Conservation (phyloP, 2,113 vertebrate species). For the Corynorhinus townsendii region DNA sequence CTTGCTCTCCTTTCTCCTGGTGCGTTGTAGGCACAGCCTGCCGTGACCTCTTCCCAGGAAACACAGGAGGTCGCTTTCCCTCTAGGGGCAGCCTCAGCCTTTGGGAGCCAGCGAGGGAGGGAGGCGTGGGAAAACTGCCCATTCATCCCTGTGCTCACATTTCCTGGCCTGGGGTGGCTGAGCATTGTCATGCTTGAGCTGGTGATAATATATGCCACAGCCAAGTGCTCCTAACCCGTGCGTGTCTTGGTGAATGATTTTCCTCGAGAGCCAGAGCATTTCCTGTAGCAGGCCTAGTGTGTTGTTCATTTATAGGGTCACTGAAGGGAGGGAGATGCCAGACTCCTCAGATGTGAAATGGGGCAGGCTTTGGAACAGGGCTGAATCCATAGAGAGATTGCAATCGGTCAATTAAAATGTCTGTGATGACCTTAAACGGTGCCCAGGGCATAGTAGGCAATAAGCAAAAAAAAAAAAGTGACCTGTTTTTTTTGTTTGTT, state of each 20-base stretch:
- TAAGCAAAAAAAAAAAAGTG: neutral
- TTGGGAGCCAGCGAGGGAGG: neutral
- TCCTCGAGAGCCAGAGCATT: neutral
- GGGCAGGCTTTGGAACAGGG: neutral
- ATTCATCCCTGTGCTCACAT: neutral
- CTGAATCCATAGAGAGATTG: neutral
- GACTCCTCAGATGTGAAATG: neutral
- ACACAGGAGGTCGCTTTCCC: neutral
- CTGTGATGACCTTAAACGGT: neutral
- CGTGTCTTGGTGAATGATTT: constrained; percentile 42
- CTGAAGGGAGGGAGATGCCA: neutral
- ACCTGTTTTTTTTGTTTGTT: neutral
- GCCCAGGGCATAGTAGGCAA: neutral
- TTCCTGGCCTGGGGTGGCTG: constrained; percentile 15
- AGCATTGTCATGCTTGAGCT: constrained; percentile 22
- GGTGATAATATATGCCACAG: neutral
- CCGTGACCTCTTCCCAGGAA: neutral
- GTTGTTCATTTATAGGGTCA: constrained; percentile 19
- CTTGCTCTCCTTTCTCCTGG: neutral
- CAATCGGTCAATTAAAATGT: neutral
- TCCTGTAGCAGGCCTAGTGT: neutral
- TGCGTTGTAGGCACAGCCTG: neutral
- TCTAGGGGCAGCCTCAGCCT: neutral
- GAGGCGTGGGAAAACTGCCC: constrained; percentile 47
- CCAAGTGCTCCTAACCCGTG: neutral